phyloP scores from a whole-genome alignment of 2,888 invertebrate genomes.

The Mellilla xanthometata region DNA sequence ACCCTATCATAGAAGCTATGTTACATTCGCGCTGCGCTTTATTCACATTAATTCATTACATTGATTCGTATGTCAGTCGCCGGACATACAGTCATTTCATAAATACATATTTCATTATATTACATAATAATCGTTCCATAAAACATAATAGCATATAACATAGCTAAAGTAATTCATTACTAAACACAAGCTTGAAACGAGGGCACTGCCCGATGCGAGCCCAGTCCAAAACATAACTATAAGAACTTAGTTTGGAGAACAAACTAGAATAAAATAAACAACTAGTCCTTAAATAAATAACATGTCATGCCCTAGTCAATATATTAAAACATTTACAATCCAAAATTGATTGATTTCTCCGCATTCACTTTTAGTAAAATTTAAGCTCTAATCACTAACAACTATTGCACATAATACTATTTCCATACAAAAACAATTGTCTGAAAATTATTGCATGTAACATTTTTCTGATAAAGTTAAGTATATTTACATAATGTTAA shows the following conservation, averaged over 20 bases:
- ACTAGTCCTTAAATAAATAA: constrained; percentile 27
- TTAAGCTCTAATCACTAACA: constrained; percentile 19
- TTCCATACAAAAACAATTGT: neutral
- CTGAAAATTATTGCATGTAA: neutral
- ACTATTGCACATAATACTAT: constrained; percentile 9
- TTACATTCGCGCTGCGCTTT: constrained; percentile 2
- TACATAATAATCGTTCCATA: no score
- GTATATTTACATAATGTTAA: no score
- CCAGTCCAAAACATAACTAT: constrained; percentile 32
- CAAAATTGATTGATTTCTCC: constrained; percentile 10
- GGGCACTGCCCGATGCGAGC: constrained; percentile 43
- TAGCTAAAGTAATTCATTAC: no score
- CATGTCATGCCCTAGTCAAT: constrained; percentile 16
- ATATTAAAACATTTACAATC: constrained; percentile 8
- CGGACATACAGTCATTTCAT: constrained; percentile 19
- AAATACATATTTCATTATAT: no score
- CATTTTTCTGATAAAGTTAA: neutral
- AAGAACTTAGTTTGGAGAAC: constrained; percentile 25
- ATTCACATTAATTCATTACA: constrained; percentile 15
- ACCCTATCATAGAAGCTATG: constrained; percentile 27
- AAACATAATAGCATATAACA: no score
- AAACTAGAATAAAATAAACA: constrained; percentile 21
- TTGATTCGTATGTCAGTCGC: constrained; percentile 21
- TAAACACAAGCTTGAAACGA: constrained; percentile 37
- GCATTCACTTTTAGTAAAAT: constrained; percentile 11